Evolutionary conservation across 1,140 invertebrate genomes (phyloP).

Genomic region (silkworm (Bombyx mori)): ASM3026992v2 NC_085107.1:15222001-15222500

Average conservation of each 20-base stretch:
- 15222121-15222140: conserved; percentile 8
- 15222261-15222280: conserved; percentile 54
- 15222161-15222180: conserved; percentile 8
- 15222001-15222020: too few species aligned
- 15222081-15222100: too few species aligned
- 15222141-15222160: conserved; percentile 10
- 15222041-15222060: too few species aligned
- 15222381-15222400: conserved; percentile 61
- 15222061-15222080: too few species aligned
- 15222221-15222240: conserved; percentile 26
- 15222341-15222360: conserved; percentile 64
- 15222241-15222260: conserved; percentile 16
- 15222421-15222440: conserved; percentile 48
- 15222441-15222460: conserved; percentile 37
- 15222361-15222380: conserved; percentile 60
- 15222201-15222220: conserved; percentile 20
- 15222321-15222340: conserved; percentile 32
- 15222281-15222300: conserved; percentile 30
- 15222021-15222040: too few species aligned
- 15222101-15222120: conserved; percentile 9
- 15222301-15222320: conserved; percentile 17
- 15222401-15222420: conserved; percentile 57
- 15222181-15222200: conserved; percentile 31
- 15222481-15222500: conserved; percentile 17
- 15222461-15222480: conserved; percentile 20